These are phyloP conservation scores for Portunus trituberculatus DNA, from an alignment of 1,140 invertebrate genomes.

Conservation along the genomic window DNA sequence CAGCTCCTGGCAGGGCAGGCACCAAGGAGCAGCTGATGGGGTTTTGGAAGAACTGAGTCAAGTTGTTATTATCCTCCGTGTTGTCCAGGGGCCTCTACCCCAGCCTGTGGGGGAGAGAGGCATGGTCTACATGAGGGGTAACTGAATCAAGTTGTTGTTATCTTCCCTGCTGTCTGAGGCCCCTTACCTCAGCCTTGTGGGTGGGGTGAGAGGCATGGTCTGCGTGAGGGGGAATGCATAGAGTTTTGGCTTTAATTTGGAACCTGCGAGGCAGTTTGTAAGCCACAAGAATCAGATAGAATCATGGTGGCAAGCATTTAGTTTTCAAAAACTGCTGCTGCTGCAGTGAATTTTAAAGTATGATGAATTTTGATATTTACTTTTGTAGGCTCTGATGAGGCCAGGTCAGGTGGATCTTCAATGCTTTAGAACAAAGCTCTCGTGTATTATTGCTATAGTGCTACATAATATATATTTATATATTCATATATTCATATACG, in stretches of 20 bases:
- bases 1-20: neutral
- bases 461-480: conserved; percentile 68
- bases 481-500: conserved; percentile 64
- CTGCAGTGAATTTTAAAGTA: neutral
- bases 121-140: neutral
- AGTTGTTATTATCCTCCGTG: neutral
- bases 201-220: neutral
- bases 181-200: neutral
- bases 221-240: neutral
- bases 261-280: neutral
- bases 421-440: conserved; percentile 66
- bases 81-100: neutral
- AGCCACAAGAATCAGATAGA: neutral
- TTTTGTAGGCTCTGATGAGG: neutral
- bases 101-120: neutral
- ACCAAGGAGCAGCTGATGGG: neutral
- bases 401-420: neutral
- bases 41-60: conserved; percentile 16
- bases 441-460: conserved; percentile 73
- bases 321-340: neutral
- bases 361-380: conserved; percentile 15
- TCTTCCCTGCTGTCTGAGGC: neutral
- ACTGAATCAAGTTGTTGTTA: conserved; percentile 12
- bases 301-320: neutral
- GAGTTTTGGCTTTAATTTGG: neutral